These are phyloP conservation scores for Coptodon rendalli DNA, from an alignment of 2,113 vertebrate genomes.

Conservation along the genomic window DNA sequence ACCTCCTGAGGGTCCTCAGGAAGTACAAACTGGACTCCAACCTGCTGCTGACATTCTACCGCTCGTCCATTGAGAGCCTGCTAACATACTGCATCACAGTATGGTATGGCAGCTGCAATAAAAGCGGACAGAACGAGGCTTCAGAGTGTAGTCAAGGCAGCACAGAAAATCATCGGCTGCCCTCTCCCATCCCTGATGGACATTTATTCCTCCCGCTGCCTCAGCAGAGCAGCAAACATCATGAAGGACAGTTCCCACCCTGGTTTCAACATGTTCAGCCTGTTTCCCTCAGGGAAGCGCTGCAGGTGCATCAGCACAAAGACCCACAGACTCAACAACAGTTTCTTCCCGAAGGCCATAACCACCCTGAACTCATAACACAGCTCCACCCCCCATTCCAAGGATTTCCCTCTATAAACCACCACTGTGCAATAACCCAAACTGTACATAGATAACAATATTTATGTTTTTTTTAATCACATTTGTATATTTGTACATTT, in stretches of 20 bases:
- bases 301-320: too few species aligned
- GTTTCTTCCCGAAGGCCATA: neutral
- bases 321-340: neutral
- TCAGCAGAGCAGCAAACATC: neutral
- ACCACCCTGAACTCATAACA: too few species aligned
- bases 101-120: fast-evolving
- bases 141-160: neutral
- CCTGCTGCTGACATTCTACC: neutral
- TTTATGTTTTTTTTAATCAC: too few species aligned
- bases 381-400: too few species aligned
- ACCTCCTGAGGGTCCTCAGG: too few species aligned
- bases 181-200: neutral
- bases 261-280: neutral
- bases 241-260: neutral
- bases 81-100: fast-evolving
- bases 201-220: neutral
- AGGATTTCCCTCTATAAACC: too few species aligned
- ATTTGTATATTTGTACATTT: too few species aligned
- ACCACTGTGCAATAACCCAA: too few species aligned
- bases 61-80: neutral
- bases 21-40: neutral
- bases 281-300: too few species aligned
- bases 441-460: too few species aligned
- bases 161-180: neutral
- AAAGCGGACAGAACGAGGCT: fast-evolving